phyloP scores from a whole-genome alignment of 2,113 vertebrate genomes.

The Siniperca knerii region DNA sequence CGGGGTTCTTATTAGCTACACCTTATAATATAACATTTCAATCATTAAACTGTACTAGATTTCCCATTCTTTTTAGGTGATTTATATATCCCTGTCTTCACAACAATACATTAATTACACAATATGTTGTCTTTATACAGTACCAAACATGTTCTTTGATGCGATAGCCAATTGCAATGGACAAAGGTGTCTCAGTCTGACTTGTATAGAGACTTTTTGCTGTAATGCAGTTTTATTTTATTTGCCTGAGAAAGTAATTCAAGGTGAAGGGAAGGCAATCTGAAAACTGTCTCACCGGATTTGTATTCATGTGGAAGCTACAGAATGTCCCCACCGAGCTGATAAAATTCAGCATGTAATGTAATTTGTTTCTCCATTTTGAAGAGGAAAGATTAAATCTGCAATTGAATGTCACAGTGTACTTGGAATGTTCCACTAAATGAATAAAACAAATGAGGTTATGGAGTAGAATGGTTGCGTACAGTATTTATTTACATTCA shows the following conservation, averaged over 20 bases:
- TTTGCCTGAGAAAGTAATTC: not conserved
- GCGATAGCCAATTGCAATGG: not conserved
- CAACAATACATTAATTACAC: not conserved
- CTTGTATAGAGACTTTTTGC: not conserved
- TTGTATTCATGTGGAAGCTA: slow-evolving; percentile 11
- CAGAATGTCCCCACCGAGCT: not conserved
- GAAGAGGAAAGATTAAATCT: not conserved
- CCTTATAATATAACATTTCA: not conserved
- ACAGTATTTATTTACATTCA: not conserved
- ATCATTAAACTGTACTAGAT: not conserved
- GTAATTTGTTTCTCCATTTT: not conserved
- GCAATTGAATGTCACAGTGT: not conserved
- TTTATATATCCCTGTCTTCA: not conserved
- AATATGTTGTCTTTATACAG: not conserved
- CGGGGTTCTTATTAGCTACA: too few species aligned
- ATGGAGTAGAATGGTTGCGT: not conserved
- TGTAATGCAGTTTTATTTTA: not conserved
- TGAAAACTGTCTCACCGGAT: not conserved
- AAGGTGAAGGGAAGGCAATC: not conserved
- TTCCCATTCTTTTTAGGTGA: not conserved
- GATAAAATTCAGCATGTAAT: not conserved
- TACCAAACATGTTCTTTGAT: not conserved
- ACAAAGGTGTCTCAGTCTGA: not conserved
- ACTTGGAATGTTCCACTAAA: not conserved
- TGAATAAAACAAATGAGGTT: not conserved